Base-by-base conservation (phyloP, 2,888 invertebrate genomes). In the Yponomeuta malinellus region DNA sequence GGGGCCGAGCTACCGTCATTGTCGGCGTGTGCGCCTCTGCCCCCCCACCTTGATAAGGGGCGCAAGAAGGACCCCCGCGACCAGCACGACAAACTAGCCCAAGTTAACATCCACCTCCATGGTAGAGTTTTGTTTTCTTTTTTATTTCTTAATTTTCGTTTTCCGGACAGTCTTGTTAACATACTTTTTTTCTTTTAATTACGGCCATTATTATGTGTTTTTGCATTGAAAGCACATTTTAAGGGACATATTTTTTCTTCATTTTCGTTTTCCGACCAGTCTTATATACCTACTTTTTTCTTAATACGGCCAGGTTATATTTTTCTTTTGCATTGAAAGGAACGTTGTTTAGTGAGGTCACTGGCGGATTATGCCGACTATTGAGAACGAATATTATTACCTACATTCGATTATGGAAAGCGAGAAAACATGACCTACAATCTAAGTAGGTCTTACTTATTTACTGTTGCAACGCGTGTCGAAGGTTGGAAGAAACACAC, bases 61-160 rank as follows among this genome's bases (percentile, higher is more conserved):
- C 86, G 89, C 23, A 82, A 4, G 87, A 85, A 74, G 93, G 94
- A 74, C 95, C 94, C 95, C 75, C 94, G 95, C 82, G 94, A 95
- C 77, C 91, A 95, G 83, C 91, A 95, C 83, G 96, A 96, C 84
- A 95, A 95, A 90, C 88, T 96, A 79, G 94, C 95, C 79, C 95
- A 95, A 93, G 94, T 96, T 92, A 96, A 96, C 93, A 95, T 96
- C 81, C 96, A 97, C 89, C 93, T 96, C 80, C 96, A 96, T 90
- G 96, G 97, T 97, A 95, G 93, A 95, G 81, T 85, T 80, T 78
- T 78, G 75, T 80, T 78, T 78, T 81, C 76, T 79, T 76, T 78
- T 71, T 74, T 76, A 75, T 74, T 71, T 73, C 72, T 74, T 75
- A 75, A 71, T 15, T 59, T 52, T 68, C 73, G 43, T 43, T 43